Conservation (phyloP, 2,797 vertebrate genomes). For the Manis crassicaudata region DNA sequence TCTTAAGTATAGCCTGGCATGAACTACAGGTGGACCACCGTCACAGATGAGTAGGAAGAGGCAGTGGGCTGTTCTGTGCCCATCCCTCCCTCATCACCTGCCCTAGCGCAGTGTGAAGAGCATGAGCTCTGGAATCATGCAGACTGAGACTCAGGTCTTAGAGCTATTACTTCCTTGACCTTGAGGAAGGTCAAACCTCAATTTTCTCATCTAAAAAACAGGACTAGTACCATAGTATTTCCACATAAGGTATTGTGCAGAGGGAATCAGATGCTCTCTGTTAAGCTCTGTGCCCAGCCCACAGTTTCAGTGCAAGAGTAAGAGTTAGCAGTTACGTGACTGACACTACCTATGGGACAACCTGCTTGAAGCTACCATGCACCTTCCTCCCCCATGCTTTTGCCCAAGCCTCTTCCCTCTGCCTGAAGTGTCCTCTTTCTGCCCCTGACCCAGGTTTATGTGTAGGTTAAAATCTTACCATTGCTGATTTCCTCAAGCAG, state of each 20-base stretch:
- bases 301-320: not conserved
- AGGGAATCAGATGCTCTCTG: not conserved
- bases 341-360: not conserved
- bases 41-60: not conserved
- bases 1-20: not conserved
- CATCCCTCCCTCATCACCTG: not conserved
- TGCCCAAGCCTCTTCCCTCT: not conserved
- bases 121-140: not conserved
- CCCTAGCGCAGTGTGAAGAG: not conserved
- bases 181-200: not conserved
- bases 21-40: not conserved
- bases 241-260: not conserved
- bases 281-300: not conserved
- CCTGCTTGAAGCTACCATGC: accelerated
- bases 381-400: not conserved
- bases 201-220: not conserved
- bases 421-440: not conserved
- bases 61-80: not conserved
- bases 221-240: not conserved
- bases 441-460: not conserved
- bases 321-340: not conserved
- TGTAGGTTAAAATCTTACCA: not conserved
- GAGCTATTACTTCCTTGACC: not conserved
- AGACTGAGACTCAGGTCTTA: not conserved
- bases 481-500: not conserved